These are phyloP conservation scores for Gibbula magus DNA, from an alignment of 2,888 invertebrate genomes.

Conservation along the genomic window DNA sequence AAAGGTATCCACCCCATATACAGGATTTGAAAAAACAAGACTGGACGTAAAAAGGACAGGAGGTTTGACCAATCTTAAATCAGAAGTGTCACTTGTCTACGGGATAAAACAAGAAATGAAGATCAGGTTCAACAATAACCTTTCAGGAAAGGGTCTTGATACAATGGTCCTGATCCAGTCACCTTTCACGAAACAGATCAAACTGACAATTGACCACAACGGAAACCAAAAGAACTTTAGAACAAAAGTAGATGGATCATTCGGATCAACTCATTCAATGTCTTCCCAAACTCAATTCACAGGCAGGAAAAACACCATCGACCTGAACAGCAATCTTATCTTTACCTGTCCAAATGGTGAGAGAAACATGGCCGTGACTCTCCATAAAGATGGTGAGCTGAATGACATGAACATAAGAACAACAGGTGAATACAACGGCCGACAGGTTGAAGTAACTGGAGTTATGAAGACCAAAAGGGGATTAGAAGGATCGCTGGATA, in stretches of 20 bases:
- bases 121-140: constrained; percentile 25
- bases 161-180: neutral
- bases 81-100: constrained; percentile 27
- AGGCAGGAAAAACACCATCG: neutral
- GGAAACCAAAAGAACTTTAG: neutral
- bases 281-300: neutral
- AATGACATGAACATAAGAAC: neutral
- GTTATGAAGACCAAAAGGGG: neutral
- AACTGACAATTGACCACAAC: neutral
- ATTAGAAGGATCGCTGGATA: constrained; percentile 25
- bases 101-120: constrained; percentile 17
- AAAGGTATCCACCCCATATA: constrained; percentile 21
- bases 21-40: constrained; percentile 22
- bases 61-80: constrained; percentile 29
- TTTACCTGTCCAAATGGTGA: neutral
- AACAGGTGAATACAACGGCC: neutral
- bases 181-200: neutral
- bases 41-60: constrained; percentile 39
- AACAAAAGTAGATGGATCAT: neutral
- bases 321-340: neutral
- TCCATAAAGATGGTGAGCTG: neutral
- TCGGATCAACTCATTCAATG: neutral
- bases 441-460: neutral
- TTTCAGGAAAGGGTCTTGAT: neutral
- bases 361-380: neutral